Evolutionary conservation across 2,888 invertebrate species (phyloP).

Genomic region (Anagyrus pseudococci): DNA sequence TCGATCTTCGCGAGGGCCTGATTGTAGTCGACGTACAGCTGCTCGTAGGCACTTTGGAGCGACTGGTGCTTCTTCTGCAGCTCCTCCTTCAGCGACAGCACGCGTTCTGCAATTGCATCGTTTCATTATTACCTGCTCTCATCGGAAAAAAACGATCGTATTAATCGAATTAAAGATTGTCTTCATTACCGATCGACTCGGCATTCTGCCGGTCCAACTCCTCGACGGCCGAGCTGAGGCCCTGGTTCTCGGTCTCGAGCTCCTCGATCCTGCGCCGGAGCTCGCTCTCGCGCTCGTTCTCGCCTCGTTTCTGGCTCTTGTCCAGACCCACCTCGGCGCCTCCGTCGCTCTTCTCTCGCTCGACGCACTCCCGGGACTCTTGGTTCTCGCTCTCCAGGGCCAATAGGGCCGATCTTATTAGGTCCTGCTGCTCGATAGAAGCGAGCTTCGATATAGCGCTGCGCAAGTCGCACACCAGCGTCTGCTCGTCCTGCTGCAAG

Average conservation of each 20-base stretch:
- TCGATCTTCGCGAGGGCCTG: conserved; percentile 53
- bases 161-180: too few species aligned
- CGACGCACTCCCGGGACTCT: conserved; percentile 28
- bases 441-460: conserved; percentile 56
- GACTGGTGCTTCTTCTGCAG: conserved; percentile 65
- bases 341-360: conserved; percentile 47
- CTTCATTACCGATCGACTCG: conserved; percentile 68
- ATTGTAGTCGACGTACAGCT: conserved; percentile 55
- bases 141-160: not conserved
- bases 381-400: conserved; percentile 55
- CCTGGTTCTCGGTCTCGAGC: conserved; percentile 67
- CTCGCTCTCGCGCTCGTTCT: conserved; percentile 45
- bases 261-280: conserved; percentile 63
- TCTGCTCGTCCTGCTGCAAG: conserved; percentile 52
- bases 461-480: conserved; percentile 56
- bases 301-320: conserved; percentile 27
- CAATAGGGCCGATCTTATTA: conserved; percentile 52
- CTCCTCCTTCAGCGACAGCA: conserved; percentile 59
- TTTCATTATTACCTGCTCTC: too few species aligned
- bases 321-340: conserved; percentile 45
- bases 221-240: conserved; percentile 69
- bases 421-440: conserved; percentile 54
- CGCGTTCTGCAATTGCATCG: conserved; percentile 51
- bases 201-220: conserved; percentile 79
- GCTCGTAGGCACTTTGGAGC: conserved; percentile 66